Evolutionary conservation across 2,888 invertebrate genomes (phyloP).

Genomic region (Ischnus inquisitorius): DNA sequence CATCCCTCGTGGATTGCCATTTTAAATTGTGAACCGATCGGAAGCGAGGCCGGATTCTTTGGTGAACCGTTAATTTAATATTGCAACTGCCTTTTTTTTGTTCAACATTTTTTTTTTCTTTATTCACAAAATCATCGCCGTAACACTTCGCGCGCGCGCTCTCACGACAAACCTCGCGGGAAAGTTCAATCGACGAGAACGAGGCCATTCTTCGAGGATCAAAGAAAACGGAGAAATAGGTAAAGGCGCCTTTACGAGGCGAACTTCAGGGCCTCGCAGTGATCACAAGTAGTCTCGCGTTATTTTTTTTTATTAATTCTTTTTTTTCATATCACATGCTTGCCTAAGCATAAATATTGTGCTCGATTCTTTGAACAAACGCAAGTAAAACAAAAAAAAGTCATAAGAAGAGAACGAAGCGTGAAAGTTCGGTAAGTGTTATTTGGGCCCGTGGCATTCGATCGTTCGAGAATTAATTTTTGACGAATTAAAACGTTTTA

Average conservation of each 20-base stretch:
- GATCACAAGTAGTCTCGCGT: constrained; percentile 47
- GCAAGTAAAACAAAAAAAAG: constrained; percentile 16
- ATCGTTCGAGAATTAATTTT: constrained; percentile 7
- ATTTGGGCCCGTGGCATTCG: constrained; percentile 8
- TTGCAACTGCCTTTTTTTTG: constrained; percentile 42
- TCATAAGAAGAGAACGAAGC: constrained; percentile 10
- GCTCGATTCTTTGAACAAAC: constrained; percentile 58
- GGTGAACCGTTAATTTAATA: constrained; percentile 54
- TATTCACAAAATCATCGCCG: constrained; percentile 45
- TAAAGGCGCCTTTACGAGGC: constrained; percentile 23
- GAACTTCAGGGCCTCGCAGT: constrained; percentile 54
- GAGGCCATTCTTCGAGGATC: constrained; percentile 25
- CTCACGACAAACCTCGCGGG: neutral
- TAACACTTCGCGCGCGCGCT: neutral
- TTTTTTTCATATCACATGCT: constrained; percentile 65
- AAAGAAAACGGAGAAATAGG: constrained; percentile 30
- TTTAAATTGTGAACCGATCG: constrained; percentile 32
- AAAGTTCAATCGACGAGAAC: neutral
- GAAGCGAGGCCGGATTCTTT: constrained; percentile 62
- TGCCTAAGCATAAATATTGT: constrained; percentile 63
- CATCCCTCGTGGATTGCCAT: constrained; percentile 37
- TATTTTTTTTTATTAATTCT: constrained; percentile 5
- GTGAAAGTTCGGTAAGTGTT: constrained; percentile 11
- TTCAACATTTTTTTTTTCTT: constrained; percentile 6
- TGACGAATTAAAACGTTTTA: constrained; percentile 22